These are phyloP conservation scores for Spheniscus mendiculus DNA, from an alignment of 2,113 vertebrate genomes.

Conservation along the genomic window DNA sequence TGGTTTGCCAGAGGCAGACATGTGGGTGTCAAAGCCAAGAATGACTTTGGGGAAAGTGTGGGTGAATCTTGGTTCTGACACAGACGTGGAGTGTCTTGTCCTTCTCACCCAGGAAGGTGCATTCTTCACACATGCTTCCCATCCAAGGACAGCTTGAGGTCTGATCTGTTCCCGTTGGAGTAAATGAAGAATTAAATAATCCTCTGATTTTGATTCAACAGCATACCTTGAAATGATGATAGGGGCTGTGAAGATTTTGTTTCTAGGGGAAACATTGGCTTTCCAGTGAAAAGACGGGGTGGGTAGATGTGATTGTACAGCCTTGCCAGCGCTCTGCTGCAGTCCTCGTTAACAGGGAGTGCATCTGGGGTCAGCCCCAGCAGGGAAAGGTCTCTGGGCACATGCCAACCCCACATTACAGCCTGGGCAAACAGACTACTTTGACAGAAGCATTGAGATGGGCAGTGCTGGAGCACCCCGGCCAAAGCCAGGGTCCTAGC, in stretches of 20 bases:
- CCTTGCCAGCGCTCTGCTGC: neutral
- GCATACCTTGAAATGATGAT: neutral
- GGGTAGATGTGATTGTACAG: neutral
- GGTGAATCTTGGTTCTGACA: neutral
- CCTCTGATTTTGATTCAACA: neutral
- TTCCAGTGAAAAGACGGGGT: neutral
- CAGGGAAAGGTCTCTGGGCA: neutral
- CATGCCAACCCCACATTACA: neutral
- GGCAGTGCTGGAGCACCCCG: fast-evolving
- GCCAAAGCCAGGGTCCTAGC: neutral
- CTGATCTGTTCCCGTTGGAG: neutral
- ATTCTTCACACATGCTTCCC: neutral
- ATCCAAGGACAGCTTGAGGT: neutral
- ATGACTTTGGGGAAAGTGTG: neutral
- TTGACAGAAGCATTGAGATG: neutral
- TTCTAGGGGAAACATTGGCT: neutral
- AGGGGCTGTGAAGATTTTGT: neutral
- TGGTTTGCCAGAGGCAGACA: neutral
- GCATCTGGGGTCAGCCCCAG: neutral
- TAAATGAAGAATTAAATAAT: neutral
- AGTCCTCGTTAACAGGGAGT: neutral
- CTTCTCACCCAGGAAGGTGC: neutral
- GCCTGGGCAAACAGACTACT: neutral
- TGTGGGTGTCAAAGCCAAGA: neutral
- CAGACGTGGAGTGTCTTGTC: neutral